Conservation (phyloP, 2,113 vertebrate species). For the Cyprinus carpio region DNA sequence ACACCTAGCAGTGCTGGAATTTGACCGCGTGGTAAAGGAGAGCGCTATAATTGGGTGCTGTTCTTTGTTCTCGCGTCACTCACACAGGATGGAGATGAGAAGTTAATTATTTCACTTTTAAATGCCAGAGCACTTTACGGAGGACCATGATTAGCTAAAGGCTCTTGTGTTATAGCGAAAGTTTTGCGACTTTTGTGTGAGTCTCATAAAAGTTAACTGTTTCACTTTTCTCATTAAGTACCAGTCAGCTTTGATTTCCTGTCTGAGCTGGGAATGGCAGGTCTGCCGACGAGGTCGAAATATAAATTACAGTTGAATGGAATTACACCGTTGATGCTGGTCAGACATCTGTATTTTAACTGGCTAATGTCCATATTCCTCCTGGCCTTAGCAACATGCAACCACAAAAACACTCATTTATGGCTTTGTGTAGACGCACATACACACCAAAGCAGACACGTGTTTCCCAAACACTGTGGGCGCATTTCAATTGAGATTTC, state of each 20-base stretch:
- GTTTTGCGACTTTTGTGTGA: constrained; percentile 67
- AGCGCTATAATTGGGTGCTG: constrained; percentile 58
- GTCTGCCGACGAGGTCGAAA: constrained; percentile 68
- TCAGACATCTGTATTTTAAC: constrained; percentile 81
- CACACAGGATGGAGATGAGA: constrained; percentile 61
- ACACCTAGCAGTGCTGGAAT: constrained; percentile 18
- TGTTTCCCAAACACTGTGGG: not conserved
- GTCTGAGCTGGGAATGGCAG: constrained; percentile 68
- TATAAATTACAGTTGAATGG: constrained; percentile 79
- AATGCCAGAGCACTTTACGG: constrained; percentile 61
- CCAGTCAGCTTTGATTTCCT: constrained; percentile 80
- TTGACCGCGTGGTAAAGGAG: constrained; percentile 55
- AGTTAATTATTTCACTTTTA: constrained; percentile 64
- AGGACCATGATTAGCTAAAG: constrained; percentile 70
- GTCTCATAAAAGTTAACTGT: constrained; percentile 75
- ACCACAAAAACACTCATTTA: constrained; percentile 48
- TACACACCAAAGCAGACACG: constrained; percentile 48
- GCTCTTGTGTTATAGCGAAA: constrained; percentile 68
- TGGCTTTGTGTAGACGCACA: constrained; percentile 51
- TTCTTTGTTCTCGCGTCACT: constrained; percentile 60
- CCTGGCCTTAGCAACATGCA: constrained; percentile 69
- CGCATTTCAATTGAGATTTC: constrained; percentile 35
- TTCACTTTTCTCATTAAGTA: constrained; percentile 81
- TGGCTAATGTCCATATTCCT: constrained; percentile 68
- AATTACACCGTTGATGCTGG: constrained; percentile 71